A percentile compares a stretch with the other conserved stretches of the same genome.
These are phyloP conservation scores for Leucoma salicis DNA, from an alignment of 2,888 invertebrate species.

Conservation along the genomic window DNA sequence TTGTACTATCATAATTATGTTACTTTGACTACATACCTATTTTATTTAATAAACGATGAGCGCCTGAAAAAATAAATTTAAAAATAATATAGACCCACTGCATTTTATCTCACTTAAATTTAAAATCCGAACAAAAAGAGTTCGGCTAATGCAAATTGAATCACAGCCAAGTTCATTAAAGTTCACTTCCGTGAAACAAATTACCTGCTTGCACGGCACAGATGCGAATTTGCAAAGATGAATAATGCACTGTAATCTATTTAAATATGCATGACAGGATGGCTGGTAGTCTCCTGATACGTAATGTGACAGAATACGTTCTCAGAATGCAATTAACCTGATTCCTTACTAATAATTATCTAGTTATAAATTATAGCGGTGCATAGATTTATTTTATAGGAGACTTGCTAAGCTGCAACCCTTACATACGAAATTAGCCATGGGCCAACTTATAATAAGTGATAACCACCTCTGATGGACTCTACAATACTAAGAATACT, in stretches of 20 bases:
- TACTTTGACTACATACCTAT: too few relatives aligned
- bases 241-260: slow-evolving; percentile 3
- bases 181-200: slow-evolving; percentile 33
- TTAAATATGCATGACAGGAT: background rate
- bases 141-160: slow-evolving; percentile 30
- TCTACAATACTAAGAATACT: too few relatives aligned
- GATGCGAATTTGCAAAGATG: slow-evolving; percentile 32
- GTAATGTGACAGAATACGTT: background rate
- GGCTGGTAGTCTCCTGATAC: background rate
- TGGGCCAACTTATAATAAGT: too few relatives aligned
- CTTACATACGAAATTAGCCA: too few relatives aligned
- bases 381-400: too few relatives aligned
- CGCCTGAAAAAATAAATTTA: too few relatives aligned
- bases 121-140: slow-evolving; percentile 21
- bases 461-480: too few relatives aligned
- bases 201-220: slow-evolving; percentile 16
- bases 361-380: too few relatives aligned
- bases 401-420: too few relatives aligned
- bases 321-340: slow-evolving; percentile 32
- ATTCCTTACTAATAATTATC: slow-evolving; percentile 5
- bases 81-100: too few relatives aligned
- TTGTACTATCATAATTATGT: too few relatives aligned
- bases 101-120: slow-evolving; percentile 10
- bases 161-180: slow-evolving; percentile 34
- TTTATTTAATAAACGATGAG: too few relatives aligned